Base-by-base conservation (phyloP, 2,797 vertebrate genomes). In the Nothura maculosa region DNA sequence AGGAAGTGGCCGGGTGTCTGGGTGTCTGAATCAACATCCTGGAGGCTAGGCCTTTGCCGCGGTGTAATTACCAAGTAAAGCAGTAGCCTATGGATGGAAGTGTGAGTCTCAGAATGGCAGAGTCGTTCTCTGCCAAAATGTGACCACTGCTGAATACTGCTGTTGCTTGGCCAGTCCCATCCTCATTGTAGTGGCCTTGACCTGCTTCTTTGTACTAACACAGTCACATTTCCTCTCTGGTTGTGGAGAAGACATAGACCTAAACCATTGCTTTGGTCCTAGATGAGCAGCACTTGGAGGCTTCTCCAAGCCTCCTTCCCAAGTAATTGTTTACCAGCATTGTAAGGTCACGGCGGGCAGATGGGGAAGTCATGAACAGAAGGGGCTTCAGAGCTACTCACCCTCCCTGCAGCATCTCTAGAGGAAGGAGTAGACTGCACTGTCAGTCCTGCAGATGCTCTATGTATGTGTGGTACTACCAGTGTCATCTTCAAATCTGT, bases 1-100 rank as follows among this genome's bases (percentile, higher is more conserved):
- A 96, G 96, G 96, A 96, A 96, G 96, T 90, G 96, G 86, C n/a
- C 94, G 88, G 78, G 88, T 92, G 91, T 80, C 88, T 96, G 92
- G 50, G 91, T 94, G 94, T 95, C 96, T 96, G 95, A 94, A 96
- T 92, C 95, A 96, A 90, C 96, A 94, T 96, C 92, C 96, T 96
- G 95, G 81, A 88, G 93, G 62, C 81, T 57, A 88, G 10, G 90
- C 69, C 88, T 74, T 58, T 42, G 38, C 86, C 88, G 93, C 81
- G 83, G 52, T 61, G 38, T 42, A 30, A 45, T 64, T 70, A 40
- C 92, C 94, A 92, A 96, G 73, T 58, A 55, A 47, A 96, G 86
- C 54, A 81, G 72, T 42, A 1, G 20, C 79, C 54, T 94, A 74
- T 95, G 90, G 81, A 93, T 93, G 78, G 81, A 72, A 52, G 18